Conservation (phyloP, 2,113 vertebrate species). For the Otus sunia region DNA sequence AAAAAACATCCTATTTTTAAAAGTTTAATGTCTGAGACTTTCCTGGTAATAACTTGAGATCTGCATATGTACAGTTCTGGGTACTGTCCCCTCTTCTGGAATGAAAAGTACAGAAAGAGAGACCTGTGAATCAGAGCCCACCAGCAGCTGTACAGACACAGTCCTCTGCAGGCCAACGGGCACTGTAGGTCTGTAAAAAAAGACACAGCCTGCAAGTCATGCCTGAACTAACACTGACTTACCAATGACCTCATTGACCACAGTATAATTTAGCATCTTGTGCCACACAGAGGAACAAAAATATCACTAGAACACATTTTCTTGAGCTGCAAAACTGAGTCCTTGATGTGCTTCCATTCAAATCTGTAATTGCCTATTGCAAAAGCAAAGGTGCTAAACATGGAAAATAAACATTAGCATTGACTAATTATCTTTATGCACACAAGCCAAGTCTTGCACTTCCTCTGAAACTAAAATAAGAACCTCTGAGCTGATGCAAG, state of each 20-base stretch:
- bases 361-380: neutral
- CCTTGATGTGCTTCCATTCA: neutral
- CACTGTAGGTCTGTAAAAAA: neutral
- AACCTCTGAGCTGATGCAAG: conserved; percentile 20
- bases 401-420: conserved; percentile 24
- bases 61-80: neutral
- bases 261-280: neutral
- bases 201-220: neutral
- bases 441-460: neutral
- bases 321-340: neutral
- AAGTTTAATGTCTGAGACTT: neutral
- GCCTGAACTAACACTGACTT: neutral
- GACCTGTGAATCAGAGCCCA: neutral
- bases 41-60: neutral
- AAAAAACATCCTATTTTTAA: neutral
- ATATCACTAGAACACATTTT: neutral
- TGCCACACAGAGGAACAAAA: neutral
- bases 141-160: neutral
- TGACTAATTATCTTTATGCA: neutral
- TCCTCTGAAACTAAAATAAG: conserved; percentile 29
- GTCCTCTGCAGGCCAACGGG: neutral
- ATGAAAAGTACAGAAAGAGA: neutral
- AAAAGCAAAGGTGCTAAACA: conserved; percentile 1
- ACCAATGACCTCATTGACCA: neutral
- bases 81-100: neutral